These are phyloP conservation scores for Lasioglossum zephyrum DNA, from an alignment of 2,888 invertebrate species.

Conservation along the genomic window DNA sequence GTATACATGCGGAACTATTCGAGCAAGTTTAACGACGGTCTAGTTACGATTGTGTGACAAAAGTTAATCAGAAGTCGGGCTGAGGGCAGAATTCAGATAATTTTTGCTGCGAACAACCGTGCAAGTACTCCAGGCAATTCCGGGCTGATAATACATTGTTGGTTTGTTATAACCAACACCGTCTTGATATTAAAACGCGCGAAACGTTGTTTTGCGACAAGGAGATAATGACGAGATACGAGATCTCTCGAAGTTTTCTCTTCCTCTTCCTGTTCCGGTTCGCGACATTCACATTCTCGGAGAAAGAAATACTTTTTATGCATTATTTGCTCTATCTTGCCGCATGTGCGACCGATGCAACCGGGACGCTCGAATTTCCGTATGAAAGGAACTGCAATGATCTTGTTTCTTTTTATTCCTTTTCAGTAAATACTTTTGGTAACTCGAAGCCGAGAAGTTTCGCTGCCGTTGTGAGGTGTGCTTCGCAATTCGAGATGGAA, in stretches of 20 bases:
- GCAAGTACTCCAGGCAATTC: constrained; percentile 39
- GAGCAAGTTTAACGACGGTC: constrained; percentile 30
- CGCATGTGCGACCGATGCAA: constrained; percentile 4
- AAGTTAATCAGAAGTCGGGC: constrained; percentile 52
- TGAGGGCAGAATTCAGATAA: constrained; percentile 47
- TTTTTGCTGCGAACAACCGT: constrained; percentile 32
- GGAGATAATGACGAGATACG: constrained; percentile 43
- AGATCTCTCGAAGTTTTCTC: constrained; percentile 26
- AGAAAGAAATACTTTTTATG: constrained; percentile 2
- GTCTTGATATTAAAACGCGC: constrained; percentile 39
- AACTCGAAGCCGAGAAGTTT: background rate
- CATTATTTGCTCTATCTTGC: constrained; percentile 17
- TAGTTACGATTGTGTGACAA: constrained; percentile 43
- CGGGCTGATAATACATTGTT: constrained; percentile 58
- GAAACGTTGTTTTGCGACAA: constrained; percentile 41
- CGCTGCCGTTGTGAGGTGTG: no score
- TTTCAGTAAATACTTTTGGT: background rate
- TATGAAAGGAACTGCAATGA: constrained; percentile 24
- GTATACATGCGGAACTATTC: background rate
- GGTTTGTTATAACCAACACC: constrained; percentile 50
- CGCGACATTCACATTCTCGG: background rate
- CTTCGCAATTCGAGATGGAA: background rate
- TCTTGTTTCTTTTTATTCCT: constrained; percentile 4
- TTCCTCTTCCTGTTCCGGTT: background rate
- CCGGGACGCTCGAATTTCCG: constrained; percentile 24